Conservation (phyloP, 2,888 invertebrate species). For the Agrochola litura region DNA sequence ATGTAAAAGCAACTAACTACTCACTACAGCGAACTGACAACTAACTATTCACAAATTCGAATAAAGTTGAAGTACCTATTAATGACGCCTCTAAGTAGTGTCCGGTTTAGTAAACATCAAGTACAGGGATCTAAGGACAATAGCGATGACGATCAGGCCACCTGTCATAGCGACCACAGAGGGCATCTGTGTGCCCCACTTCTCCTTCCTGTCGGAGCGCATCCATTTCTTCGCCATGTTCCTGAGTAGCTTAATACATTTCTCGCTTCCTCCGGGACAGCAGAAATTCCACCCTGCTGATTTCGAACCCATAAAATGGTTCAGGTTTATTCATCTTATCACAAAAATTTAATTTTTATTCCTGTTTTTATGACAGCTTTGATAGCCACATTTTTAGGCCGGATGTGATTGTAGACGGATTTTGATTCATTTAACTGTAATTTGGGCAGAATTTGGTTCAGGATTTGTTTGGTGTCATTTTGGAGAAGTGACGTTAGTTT, state of each 20-base stretch:
- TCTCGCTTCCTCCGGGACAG: no score
- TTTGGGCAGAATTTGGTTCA: constrained; percentile 23
- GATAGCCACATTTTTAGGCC: not conserved
- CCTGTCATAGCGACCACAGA: constrained; percentile 70
- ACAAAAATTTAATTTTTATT: not conserved
- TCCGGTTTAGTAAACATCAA: constrained; percentile 73
- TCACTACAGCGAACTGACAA: no score
- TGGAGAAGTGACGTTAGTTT: constrained; percentile 20
- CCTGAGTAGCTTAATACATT: not conserved
- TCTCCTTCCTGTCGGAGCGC: not conserved
- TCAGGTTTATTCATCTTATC: constrained; percentile 25
- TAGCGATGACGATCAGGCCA: constrained; percentile 67
- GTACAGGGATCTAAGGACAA: constrained; percentile 74
- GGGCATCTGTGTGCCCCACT: constrained; percentile 37
- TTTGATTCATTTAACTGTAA: constrained; percentile 16
- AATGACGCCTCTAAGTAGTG: not conserved
- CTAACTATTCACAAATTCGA: not conserved
- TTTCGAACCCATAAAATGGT: not conserved
- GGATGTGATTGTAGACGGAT: not conserved
- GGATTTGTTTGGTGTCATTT: constrained; percentile 32
- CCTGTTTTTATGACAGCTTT: not conserved
- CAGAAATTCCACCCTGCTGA: not conserved
- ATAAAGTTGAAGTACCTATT: constrained; percentile 7
- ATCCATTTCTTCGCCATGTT: constrained; percentile 23
- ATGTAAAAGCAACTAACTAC: not conserved